Evolutionary conservation across 2,888 invertebrate species (phyloP).

Genomic region (Papilio gigon): DNA sequence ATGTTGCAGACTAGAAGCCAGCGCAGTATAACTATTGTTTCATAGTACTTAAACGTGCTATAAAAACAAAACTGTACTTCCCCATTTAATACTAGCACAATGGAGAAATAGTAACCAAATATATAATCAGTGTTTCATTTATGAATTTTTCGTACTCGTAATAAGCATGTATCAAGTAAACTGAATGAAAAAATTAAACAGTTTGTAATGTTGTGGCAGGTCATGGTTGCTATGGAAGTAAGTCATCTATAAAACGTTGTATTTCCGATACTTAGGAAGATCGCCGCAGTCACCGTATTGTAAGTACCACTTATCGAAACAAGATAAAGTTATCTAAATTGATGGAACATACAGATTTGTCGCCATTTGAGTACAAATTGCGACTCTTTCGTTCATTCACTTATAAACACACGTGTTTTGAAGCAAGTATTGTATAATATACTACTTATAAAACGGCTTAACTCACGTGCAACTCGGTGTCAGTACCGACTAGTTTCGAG

Average conservation of each 20-base stretch:
- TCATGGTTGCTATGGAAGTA: constrained; percentile 23
- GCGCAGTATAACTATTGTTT: background rate
- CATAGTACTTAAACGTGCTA: too few species aligned
- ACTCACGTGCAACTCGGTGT: too few species aligned
- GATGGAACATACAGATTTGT: constrained; percentile 39
- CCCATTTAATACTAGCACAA: background rate
- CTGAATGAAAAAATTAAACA: background rate
- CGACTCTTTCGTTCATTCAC: constrained; percentile 36
- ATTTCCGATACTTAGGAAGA: constrained; percentile 30
- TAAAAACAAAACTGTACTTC: background rate
- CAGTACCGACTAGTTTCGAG: too few species aligned
- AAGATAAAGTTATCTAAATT: constrained; percentile 42
- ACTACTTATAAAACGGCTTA: too few species aligned
- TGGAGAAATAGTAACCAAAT: background rate
- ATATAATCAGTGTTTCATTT: background rate
- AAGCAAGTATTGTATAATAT: constrained; percentile 12
- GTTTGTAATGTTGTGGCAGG: constrained; percentile 16
- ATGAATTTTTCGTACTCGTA: background rate
- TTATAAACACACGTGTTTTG: constrained; percentile 29
- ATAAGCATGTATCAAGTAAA: background rate
- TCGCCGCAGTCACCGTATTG: constrained; percentile 31
- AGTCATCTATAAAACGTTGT: constrained; percentile 28
- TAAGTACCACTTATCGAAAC: constrained; percentile 40
- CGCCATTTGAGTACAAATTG: constrained; percentile 41
- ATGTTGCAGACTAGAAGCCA: too few species aligned